phyloP scores from a whole-genome alignment of 92 coral and sea anemone genomes.

The Palythoa grandiflora region DNA sequence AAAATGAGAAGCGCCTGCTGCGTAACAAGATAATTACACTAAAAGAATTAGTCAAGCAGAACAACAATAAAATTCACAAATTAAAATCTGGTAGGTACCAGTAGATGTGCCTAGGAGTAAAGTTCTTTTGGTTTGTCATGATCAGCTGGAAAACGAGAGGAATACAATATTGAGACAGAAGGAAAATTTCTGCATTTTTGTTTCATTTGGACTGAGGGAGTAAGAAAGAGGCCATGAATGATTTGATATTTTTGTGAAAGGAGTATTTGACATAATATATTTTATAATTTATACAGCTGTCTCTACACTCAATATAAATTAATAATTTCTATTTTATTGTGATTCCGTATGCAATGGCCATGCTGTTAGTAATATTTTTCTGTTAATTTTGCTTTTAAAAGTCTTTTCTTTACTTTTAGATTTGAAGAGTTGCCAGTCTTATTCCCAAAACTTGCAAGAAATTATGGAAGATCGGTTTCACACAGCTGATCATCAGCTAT shows the following conservation, averaged over 20 bases:
- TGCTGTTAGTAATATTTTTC: neutral
- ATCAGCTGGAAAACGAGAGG: neutral
- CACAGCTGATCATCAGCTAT: neutral
- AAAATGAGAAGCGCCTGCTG: neutral
- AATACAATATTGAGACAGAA: no score
- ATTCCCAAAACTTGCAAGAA: neutral
- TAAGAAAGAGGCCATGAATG: no score
- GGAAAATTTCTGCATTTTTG: no score
- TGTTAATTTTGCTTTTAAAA: neutral
- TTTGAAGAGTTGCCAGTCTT: conserved; percentile 1
- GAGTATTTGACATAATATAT: neutral
- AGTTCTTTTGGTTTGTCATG: neutral
- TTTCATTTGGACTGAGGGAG: no score
- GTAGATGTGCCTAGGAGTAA: neutral
- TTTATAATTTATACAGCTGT: no score
- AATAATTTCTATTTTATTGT: neutral
- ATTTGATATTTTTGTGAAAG: no score
- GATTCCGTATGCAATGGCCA: neutral
- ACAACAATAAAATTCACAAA: neutral
- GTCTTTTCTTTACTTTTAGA: neutral
- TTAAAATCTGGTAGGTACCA: neutral
- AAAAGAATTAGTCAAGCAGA: neutral
- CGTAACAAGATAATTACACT: neutral
- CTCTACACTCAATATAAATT: no score
- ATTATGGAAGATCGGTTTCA: neutral